A percentile compares a stretch with the other conserved stretches of the same genome.
These are phyloP conservation scores for Heliconius hortense DNA, from an alignment of 2,888 invertebrate species.

Conservation along the genomic window DNA sequence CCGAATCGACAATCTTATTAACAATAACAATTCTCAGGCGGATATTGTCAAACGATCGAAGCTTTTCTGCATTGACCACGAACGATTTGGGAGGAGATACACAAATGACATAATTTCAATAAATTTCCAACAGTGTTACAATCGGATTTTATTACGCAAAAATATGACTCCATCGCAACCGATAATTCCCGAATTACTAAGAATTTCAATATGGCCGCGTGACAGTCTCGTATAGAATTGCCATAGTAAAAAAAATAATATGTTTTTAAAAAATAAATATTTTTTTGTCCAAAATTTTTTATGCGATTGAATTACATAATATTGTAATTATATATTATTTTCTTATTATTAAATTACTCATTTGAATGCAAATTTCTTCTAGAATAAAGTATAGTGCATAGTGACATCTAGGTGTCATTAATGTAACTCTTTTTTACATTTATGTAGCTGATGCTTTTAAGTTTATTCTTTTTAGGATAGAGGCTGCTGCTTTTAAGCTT, in stretches of 20 bases:
- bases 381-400: not conserved
- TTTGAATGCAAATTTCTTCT: not conserved
- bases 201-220: conserved; percentile 69
- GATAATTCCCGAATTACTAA: conserved; percentile 77
- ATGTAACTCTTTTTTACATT: not conserved
- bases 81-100: conserved; percentile 70
- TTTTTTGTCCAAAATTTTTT: not conserved
- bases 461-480: not conserved
- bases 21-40: conserved; percentile 67
- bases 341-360: not conserved
- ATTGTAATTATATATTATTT: not conserved
- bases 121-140: conserved; percentile 74
- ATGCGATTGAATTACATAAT: not conserved
- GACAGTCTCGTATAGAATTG: conserved; percentile 48
- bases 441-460: not conserved
- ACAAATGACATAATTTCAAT: conserved; percentile 80
- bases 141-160: conserved; percentile 77
- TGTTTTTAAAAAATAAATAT: no score
- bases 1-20: conserved; percentile 72
- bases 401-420: not conserved
- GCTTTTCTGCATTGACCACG: conserved; percentile 76
- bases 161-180: conserved; percentile 81
- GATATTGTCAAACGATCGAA: conserved; percentile 78
- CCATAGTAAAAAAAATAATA: conserved; percentile 43
- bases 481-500: not conserved